A percentile compares a stretch with the other conserved stretches of the same genome.
Conservation (phyloP, 2,888 invertebrate species). For the Maniola hyperantus region DNA sequence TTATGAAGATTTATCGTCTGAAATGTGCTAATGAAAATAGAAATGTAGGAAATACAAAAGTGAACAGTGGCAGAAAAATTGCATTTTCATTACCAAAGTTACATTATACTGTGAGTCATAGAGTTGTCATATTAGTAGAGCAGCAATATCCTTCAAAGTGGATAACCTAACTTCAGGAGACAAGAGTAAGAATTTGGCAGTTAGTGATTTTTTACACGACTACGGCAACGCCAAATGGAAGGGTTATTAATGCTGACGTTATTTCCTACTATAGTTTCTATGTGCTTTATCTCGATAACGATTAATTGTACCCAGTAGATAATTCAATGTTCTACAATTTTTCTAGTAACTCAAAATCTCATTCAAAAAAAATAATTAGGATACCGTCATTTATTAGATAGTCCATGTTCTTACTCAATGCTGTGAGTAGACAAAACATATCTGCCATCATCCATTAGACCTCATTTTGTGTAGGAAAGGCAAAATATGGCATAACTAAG, state of each 20-base stretch:
- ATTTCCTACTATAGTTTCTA: no score
- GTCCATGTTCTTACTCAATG: neutral
- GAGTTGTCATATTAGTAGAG: neutral
- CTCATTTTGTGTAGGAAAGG: conserved; percentile 18
- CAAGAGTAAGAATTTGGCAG: no score
- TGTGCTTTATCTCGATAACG: no score
- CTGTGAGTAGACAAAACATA: neutral
- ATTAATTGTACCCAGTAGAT: no score
- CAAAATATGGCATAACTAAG: conserved; percentile 20
- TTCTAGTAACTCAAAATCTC: no score
- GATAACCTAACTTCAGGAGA: no score
- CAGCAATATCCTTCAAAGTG: neutral
- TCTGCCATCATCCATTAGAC: conserved; percentile 14
- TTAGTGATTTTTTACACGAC: no score
- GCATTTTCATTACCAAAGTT: conserved; percentile 17
- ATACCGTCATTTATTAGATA: neutral
- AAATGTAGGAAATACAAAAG: neutral
- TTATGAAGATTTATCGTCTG: neutral
- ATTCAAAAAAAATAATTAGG: no score
- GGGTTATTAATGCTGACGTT: no score
- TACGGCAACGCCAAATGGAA: no score
- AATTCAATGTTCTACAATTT: no score
- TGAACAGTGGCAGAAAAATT: conserved; percentile 1
- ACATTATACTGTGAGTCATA: conserved; percentile 6
- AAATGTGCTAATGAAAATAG: neutral